Evolutionary conservation across 2,888 invertebrate species (phyloP), one percentile per base, ranked within the genome.

Genomic region (Bellardia bayeri): DNA sequence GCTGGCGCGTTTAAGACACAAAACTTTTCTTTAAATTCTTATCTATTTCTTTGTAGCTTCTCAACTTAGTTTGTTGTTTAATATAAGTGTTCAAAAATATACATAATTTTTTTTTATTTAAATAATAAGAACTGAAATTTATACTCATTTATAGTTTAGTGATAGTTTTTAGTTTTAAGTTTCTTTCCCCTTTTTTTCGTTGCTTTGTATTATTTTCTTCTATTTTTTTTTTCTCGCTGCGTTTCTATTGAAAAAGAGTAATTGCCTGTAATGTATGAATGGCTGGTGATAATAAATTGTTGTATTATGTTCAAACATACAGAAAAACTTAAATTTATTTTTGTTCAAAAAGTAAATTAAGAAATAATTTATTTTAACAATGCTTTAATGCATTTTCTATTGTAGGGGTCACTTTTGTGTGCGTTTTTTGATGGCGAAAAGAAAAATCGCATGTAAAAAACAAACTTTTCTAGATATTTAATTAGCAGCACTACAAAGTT

Each of bases 131-230:
- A 69, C 3, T 80, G 54, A 63, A 56, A 85, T 81, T 63, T 76
- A 81, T 82, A 74, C 72, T 82, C 45, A 78, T 86, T 86, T 86
- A 82, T 71, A 82, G 68, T 86, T 82, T 61, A 51, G 72, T 45
- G 76, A 82, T 82, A 79, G 61, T 23, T 63, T 75, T 40, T 33
- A 66, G 40, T 30, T 63, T 54, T n/a, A n/a, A 40, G 30, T 42
- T 63, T 71, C 14, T 51, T 11, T 7, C 16, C n/a, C 23, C 8
- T 37, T 11, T 63, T 37, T 11, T 63, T 37, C 4, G 2, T 45
- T 58, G 3, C n/a, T 11, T 23, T 23, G 23, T 23, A 33, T 23
- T 40, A 1, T 9, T 71, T 51, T 63, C 2, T 30, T 23, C 0
- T 2, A 16, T 33, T 3, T 49, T 75, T 0, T 76, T 80, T 80